Evolutionary conservation across 2,888 invertebrate species (phyloP).

Genomic region (Argyresthia albistria): DNA sequence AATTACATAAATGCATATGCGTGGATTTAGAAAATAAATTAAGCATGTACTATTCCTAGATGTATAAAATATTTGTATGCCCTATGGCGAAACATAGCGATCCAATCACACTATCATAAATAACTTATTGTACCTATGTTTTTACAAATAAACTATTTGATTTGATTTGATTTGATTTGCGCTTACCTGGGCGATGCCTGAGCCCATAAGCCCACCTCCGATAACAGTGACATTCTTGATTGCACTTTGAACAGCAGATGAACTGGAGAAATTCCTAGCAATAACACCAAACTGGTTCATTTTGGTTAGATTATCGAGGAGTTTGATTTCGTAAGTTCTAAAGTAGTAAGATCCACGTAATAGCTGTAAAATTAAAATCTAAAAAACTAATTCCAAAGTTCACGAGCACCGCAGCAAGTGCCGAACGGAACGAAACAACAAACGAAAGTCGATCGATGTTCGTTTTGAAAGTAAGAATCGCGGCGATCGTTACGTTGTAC

Average conservation of each 20-base stretch:
- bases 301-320: background rate
- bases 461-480: no score
- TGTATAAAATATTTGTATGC: no score
- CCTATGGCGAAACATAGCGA: no score
- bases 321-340: background rate
- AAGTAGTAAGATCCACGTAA: background rate
- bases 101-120: no score
- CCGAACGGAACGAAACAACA: no score
- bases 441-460: no score
- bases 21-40: no score
- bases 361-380: constrained; percentile 5
- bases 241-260: constrained; percentile 52
- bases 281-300: constrained; percentile 52
- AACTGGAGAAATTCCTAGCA: constrained; percentile 50
- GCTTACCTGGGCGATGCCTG: constrained; percentile 85
- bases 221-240: constrained; percentile 87
- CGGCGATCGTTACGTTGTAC: no score
- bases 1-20: no score
- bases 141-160: no score
- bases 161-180: background rate
- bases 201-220: constrained; percentile 92
- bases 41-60: no score
- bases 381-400: constrained; percentile 17
- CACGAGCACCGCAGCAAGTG: constrained; percentile 4
- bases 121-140: no score